phyloP scores from a whole-genome alignment of 2,797 vertebrate species.

The Tiaroga cobitis region DNA sequence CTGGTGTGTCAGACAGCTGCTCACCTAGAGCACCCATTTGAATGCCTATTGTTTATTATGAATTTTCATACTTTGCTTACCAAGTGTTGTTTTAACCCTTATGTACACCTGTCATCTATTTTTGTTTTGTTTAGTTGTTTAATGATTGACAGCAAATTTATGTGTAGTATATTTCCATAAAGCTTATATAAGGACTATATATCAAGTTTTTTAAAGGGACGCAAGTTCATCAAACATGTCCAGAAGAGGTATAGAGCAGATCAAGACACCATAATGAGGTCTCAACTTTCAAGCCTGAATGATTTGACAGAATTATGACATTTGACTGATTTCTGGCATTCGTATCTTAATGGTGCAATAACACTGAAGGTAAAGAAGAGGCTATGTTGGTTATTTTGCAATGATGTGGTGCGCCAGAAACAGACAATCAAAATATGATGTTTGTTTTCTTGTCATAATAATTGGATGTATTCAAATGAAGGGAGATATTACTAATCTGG shows the following conservation, averaged over 20 bases:
- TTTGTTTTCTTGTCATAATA: not conserved
- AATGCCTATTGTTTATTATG: slow-evolving; percentile 19
- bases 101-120: not conserved
- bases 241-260: not conserved
- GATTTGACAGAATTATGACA: not conserved
- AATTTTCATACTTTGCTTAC: slow-evolving; percentile 18
- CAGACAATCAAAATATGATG: not conserved
- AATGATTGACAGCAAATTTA: not conserved
- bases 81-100: slow-evolving; percentile 5
- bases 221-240: not conserved
- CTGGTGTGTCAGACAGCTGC: slow-evolving; percentile 66
- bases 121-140: not conserved
- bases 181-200: not conserved
- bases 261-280: no score
- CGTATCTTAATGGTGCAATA: not conserved
- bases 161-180: not conserved
- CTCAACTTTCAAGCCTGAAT: not conserved
- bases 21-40: slow-evolving; percentile 34
- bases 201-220: not conserved
- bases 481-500: not conserved
- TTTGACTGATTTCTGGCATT: slow-evolving; percentile 13
- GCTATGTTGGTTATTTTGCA: not conserved
- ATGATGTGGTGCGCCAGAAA: not conserved
- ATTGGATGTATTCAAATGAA: not conserved
- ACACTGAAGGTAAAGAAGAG: not conserved